Percentiles rank a stretch among this genome's conserved stretches.
Conservation (phyloP, 2,888 invertebrate species). For the Balanococcus diminutus region DNA sequence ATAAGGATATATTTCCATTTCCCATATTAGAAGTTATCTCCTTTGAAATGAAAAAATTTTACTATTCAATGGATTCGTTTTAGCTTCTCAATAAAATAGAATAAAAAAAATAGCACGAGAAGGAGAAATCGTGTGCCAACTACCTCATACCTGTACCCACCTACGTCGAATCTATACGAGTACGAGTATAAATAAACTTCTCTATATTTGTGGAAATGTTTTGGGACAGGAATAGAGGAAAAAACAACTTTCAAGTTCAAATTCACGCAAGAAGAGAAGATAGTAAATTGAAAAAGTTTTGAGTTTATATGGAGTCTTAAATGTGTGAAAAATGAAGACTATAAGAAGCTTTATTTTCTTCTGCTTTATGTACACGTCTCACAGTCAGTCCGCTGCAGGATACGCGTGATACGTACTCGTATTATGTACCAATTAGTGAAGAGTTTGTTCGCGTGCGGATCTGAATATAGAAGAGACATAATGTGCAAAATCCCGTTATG, state of each 20-base stretch:
- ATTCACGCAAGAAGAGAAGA: conserved; percentile 13
- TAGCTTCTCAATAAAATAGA: background rate
- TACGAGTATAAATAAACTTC: background rate
- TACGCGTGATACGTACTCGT: background rate
- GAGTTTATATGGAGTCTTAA: background rate
- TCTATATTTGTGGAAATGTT: background rate
- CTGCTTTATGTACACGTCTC: background rate
- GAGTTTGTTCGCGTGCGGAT: background rate
- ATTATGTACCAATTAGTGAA: background rate
- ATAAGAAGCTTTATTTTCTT: background rate
- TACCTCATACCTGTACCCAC: background rate
- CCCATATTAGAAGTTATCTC: background rate
- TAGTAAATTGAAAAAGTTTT: conserved; percentile 26
- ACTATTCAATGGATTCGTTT: background rate
- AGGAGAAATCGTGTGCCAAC: background rate
- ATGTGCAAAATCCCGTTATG: background rate
- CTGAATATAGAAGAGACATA: background rate
- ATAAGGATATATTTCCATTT: background rate
- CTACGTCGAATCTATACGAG: background rate
- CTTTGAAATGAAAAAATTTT: background rate
- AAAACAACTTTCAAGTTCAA: conserved; percentile 35
- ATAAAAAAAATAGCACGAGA: background rate
- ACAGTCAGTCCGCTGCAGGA: background rate
- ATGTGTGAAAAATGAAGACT: background rate
- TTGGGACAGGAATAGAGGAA: background rate